These are phyloP conservation scores for Diadema setosum DNA, from an alignment of 35 echinoderm and acorn worm species.

Conservation along the genomic window DNA sequence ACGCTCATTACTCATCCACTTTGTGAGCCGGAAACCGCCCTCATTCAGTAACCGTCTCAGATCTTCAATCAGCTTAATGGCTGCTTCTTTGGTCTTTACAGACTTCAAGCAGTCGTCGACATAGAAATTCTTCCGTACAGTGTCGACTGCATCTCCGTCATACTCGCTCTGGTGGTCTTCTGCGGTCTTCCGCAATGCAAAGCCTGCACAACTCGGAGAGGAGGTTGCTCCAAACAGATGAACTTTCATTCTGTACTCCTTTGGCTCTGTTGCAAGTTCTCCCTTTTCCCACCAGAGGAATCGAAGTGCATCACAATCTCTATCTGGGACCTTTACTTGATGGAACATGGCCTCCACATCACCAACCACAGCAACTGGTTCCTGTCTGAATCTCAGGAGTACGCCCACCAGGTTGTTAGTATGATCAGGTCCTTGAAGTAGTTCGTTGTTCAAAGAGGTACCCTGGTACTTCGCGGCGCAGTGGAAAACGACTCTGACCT, in stretches of 20 bases:
- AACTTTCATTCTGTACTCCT: constrained; percentile 3
- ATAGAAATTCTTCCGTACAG: constrained; percentile 30
- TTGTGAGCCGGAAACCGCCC: constrained; percentile 8
- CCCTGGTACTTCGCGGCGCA: constrained; percentile 59
- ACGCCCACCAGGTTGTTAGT: constrained; percentile 31
- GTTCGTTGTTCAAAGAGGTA: constrained; percentile 26
- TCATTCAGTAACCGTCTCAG: neutral
- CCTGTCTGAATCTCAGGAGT: constrained; percentile 22
- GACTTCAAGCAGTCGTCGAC: constrained; percentile 59
- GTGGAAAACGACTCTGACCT: constrained; percentile 58
- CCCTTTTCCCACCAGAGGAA: constrained; percentile 57
- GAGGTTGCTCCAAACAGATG: constrained; percentile 42
- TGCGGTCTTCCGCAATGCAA: constrained; percentile 37
- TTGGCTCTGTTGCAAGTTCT: neutral
- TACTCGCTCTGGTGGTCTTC: neutral
- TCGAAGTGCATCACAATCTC: constrained; percentile 1
- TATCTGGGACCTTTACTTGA: constrained; percentile 28
- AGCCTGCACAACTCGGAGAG: constrained; percentile 44
- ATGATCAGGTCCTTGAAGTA: constrained; percentile 31
- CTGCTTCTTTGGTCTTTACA: constrained; percentile 18
- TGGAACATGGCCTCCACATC: constrained; percentile 59
- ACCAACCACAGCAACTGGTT: constrained; percentile 15
- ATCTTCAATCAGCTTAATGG: neutral
- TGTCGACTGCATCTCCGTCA: neutral
- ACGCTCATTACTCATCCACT: constrained; percentile 22